Base-by-base conservation (phyloP, 2,888 invertebrate genomes). In the Eutolmus rufibarbis region DNA sequence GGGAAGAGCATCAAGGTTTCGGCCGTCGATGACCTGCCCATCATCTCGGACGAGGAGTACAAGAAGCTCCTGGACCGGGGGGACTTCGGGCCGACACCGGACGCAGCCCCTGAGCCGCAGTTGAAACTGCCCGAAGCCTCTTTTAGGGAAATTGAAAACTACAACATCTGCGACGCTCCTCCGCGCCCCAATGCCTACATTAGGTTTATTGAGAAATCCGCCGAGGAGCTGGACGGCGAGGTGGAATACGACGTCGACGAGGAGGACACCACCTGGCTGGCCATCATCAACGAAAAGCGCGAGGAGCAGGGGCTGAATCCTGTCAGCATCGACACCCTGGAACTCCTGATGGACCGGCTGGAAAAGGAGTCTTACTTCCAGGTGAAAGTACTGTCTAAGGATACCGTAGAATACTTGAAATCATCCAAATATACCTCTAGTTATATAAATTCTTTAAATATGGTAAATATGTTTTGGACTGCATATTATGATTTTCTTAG, bases 281-380 rank as follows among this genome's bases (percentile, higher is more conserved):
- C 95, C 51, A 94, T 97, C 86, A 96, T 98, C 89, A 99, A 99
- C 92, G 96, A 97, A 90, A 95, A 95, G 89, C 94, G 99, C 79
- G 94, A 95, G 86, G 95, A 95, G 74, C 95, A 95, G 86, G 95
- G 95, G 1, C 91, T 97, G 46, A 95, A 95, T 3, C 93, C 95
- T 0, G 96, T 99, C n/a, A 95, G 96, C 66, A 96, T 97, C 37
- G 97, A 98, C 91, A 96, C 96, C 0, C 95, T 99, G 91, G 99
- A 99, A 92, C 92, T 98, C n/a, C 93, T 99, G 1, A 99, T 99
- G 98, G 99, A 99, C 93, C 94, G 99, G 87, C 93, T 99, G 90
- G 99, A 99, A 91, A 99, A 99, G 92, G 99, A 99, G 92, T 98
- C 98, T 0, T 98, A 97, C 92, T 98, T 98, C 92, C 97, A 98